A percentile compares a stretch with the other conserved stretches of the same genome.
phyloP scores from a whole-genome alignment of 1,140 invertebrate species.

The Pentalonia nigronervosa region DNA sequence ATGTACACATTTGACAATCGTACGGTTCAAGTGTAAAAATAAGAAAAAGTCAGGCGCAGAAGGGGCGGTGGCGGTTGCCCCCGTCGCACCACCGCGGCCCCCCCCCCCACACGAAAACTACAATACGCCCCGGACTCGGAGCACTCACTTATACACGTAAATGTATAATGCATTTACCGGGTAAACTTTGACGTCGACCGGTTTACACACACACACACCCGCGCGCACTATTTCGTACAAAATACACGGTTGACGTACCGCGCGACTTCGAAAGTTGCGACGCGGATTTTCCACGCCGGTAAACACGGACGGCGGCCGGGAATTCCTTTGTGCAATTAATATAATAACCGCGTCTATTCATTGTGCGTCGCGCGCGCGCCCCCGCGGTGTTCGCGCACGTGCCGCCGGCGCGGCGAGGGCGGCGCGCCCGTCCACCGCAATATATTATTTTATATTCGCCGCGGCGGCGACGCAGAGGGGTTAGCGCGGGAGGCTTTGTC shows the following conservation, averaged over 20 bases:
- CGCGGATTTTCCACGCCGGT: slow-evolving; percentile 11
- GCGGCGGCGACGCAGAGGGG: background rate
- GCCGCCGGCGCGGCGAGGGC: background rate
- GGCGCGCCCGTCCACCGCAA: background rate
- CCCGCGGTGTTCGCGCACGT: background rate
- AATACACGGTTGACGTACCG: slow-evolving; percentile 9
- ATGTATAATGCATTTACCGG: background rate
- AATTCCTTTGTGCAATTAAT: slow-evolving; percentile 44
- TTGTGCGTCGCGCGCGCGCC: background rate
- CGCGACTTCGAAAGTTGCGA: slow-evolving; percentile 11
- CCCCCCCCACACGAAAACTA: background rate
- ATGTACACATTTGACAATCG: too few relatives aligned
- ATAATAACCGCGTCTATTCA: slow-evolving; percentile 38
- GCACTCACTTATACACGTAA: background rate
- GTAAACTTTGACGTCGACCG: background rate
- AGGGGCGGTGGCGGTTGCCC: background rate
- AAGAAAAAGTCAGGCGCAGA: background rate
- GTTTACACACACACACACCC: background rate
- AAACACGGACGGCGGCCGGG: background rate
- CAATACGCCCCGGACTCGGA: background rate
- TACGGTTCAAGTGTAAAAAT: background rate
- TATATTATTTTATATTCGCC: background rate
- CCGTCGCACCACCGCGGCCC: too few relatives aligned
- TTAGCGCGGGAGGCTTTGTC: background rate
- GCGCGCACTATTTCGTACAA: background rate